Percentiles rank a stretch among this genome's conserved stretches.
phyloP scores from a whole-genome alignment of 2,113 vertebrate genomes.

The Leuciscus idus region DNA sequence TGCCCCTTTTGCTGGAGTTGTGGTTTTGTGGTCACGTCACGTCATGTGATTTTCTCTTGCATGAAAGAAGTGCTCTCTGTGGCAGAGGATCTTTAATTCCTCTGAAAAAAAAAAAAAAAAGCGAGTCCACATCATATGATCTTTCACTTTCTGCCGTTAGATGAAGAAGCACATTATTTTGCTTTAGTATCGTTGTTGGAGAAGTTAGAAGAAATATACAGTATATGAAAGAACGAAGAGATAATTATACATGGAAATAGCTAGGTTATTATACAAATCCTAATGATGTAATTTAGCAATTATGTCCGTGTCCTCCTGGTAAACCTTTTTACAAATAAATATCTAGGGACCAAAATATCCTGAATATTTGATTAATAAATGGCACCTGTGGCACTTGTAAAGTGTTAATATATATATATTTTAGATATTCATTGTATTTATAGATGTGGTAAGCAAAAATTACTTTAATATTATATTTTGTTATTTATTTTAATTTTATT shows the following conservation, averaged over 20 bases:
- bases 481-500: no score
- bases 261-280: neutral
- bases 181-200: conserved; percentile 38
- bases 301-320: neutral
- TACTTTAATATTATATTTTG: no score
- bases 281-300: neutral
- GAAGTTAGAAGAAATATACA: conserved; percentile 39
- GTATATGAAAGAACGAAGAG: neutral
- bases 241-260: neutral
- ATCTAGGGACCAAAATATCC: neutral
- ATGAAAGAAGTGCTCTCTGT: conserved; percentile 34
- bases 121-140: conserved; percentile 18
- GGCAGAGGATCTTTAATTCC: neutral
- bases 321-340: neutral
- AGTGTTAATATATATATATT: no score
- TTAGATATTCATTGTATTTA: no score
- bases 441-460: no score
- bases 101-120: neutral
- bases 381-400: no score
- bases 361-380: no score
- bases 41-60: conserved; percentile 30
- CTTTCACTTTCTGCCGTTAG: conserved; percentile 13
- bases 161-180: neutral
- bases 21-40: conserved; percentile 30
- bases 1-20: neutral